These are phyloP conservation scores for Pantherophis vulpinus DNA, from an alignment of 2,797 vertebrate genomes.

Conservation along the genomic window DNA sequence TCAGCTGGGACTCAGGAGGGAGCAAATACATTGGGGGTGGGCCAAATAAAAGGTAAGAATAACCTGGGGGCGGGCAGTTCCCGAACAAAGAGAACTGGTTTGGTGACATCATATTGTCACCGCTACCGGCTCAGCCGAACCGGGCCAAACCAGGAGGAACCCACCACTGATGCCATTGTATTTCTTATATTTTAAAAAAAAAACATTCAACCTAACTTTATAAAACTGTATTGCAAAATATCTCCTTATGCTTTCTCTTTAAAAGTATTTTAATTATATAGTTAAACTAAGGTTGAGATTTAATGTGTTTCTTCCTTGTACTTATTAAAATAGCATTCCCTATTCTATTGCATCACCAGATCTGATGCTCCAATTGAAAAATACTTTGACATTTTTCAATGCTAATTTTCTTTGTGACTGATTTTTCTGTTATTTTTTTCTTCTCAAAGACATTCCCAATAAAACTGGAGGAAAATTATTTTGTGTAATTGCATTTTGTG, in stretches of 20 bases:
- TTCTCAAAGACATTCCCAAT: background rate
- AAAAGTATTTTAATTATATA: background rate
- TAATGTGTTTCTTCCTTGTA: background rate
- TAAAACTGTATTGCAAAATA: background rate
- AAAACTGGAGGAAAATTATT: background rate
- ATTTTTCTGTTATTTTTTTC: background rate
- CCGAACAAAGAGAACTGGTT: too few relatives aligned
- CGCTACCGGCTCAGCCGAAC: too few relatives aligned
- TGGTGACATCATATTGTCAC: too few relatives aligned
- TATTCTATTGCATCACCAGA: background rate
- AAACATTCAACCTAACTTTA: background rate
- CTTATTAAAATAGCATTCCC: background rate
- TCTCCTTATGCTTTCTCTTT: background rate
- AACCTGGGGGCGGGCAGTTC: too few relatives aligned
- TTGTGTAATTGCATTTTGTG: constrained; percentile 11
- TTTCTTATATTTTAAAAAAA: background rate
- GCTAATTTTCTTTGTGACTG: constrained; percentile 1
- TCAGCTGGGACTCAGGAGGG: too few relatives aligned
- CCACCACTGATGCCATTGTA: background rate
- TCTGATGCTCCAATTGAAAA: background rate
- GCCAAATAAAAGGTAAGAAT: too few relatives aligned
- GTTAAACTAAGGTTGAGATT: background rate
- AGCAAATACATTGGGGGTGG: too few relatives aligned
- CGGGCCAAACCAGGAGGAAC: too few relatives aligned
- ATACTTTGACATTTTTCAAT: background rate